phyloP scores from a whole-genome alignment of 2,113 vertebrate species.

The Sylvietta virens region DNA sequence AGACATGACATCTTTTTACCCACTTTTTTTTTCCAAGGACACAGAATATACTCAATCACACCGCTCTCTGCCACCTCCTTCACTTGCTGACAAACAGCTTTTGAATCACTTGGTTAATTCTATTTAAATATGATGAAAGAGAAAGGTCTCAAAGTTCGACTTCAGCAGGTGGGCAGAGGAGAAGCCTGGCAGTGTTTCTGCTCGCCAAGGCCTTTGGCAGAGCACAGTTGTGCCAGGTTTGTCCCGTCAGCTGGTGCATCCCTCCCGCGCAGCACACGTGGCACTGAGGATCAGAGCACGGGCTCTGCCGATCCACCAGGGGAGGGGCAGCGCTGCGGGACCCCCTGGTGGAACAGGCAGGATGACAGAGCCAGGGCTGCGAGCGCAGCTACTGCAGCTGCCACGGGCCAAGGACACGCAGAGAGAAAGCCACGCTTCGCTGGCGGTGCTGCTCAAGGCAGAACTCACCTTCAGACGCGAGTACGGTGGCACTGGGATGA shows the following conservation, averaged over 20 bases:
- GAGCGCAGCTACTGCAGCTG: not conserved
- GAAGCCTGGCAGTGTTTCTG: not conserved
- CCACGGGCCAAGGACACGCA: accelerated
- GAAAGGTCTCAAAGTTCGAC: not conserved
- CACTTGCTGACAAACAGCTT: not conserved
- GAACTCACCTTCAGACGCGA: not conserved
- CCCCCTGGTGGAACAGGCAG: accelerated
- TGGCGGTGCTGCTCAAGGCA: not conserved
- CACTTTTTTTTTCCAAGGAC: not conserved
- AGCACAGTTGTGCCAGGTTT: not conserved
- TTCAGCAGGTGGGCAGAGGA: not conserved
- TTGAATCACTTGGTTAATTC: not conserved
- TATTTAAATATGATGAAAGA: not conserved
- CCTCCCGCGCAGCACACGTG: no score
- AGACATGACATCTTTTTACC: not conserved
- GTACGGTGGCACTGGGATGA: accelerated
- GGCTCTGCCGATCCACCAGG: not conserved
- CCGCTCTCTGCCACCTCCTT: not conserved
- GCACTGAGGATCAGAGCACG: accelerated
- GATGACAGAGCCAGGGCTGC: not conserved
- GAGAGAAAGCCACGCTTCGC: accelerated
- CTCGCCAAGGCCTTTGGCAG: not conserved
- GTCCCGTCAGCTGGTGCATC: not conserved
- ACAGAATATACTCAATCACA: not conserved
- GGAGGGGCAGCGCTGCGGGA: not conserved